These are phyloP conservation scores for Atherinosoma microstoma DNA, from an alignment of 2,797 vertebrate species.

Conservation along the genomic window DNA sequence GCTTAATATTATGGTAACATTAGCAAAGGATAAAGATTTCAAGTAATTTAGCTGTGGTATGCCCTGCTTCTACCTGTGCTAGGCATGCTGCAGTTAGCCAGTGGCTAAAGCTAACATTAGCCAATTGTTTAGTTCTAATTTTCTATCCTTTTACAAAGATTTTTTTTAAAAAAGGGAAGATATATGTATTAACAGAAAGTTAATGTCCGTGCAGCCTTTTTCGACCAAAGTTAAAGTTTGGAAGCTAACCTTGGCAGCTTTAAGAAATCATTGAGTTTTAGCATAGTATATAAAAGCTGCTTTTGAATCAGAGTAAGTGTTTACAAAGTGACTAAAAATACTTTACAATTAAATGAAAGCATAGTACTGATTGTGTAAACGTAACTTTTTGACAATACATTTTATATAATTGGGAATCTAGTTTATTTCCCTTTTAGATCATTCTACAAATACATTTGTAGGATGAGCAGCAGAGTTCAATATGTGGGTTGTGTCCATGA, in stretches of 20 bases:
- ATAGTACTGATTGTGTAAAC: background rate
- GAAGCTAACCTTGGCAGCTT: background rate
- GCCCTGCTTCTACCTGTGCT: background rate
- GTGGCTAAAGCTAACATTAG: background rate
- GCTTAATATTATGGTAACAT: background rate
- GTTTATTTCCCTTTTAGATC: background rate
- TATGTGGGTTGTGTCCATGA: too few relatives aligned
- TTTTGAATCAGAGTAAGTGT: background rate
- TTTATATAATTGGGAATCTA: background rate
- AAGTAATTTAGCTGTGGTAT: background rate
- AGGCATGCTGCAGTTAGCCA: background rate
- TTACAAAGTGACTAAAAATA: too few relatives aligned
- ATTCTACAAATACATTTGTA: too few relatives aligned
- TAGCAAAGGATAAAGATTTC: background rate
- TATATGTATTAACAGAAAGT: background rate
- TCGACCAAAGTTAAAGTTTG: too few relatives aligned
- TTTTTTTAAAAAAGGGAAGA: too few relatives aligned
- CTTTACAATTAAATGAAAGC: background rate
- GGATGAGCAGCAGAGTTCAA: background rate
- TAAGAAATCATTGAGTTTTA: background rate
- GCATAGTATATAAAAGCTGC: background rate
- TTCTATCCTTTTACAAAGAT: background rate
- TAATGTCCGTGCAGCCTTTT: background rate
- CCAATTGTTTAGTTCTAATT: background rate
- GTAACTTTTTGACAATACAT: too few relatives aligned